Base-by-base conservation (phyloP, 2,113 vertebrate genomes). In the Carettochelys insculpta region DNA sequence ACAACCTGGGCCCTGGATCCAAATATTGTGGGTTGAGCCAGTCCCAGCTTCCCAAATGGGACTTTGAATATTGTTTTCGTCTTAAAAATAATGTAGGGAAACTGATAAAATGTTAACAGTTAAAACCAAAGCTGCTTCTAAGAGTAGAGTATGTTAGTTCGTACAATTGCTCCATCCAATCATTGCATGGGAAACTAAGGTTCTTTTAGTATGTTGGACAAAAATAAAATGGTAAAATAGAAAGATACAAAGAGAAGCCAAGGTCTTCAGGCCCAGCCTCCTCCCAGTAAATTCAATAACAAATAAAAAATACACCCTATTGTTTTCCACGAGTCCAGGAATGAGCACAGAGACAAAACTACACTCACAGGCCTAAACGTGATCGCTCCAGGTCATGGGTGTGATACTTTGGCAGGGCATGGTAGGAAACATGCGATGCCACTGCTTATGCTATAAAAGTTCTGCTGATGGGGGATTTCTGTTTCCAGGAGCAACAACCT, bases 301-400 rank as follows among this genome's bases (percentile, higher is more conserved):
- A 95, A 94, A 92, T 85, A 95, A 94, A 97, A n/a, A 96, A 97
- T 92, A 97, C 95, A 95, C 87, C 47, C 83, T 94, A 77, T 94
- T 95, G 92, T 96, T 96, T 54, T 90, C 90, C 24, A n/a, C 76
- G 93, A 88, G 56, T 88, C 56, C 58, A 94, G 84, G 80, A 93
- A 93, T 43, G 47, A 90, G 53, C 88, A 50, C 90, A 89, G 90
- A 92, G 94, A 94, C 51, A 71, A 84, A 95, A 85, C 65, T 82
- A 78, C 8, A 0, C 80, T 93, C 86, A 89, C 48, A 82, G 65
- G 56, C 43, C 80, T 81, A 86, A 94, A 89, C 90, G 56, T 68
- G 56, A 73, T 91, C 61, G 82, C 87, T 93, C 86, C 58, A 92
- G 89, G 73, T 92, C 77, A 94, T 90, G 80, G 54, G 31, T 90